Conservation (phyloP, 2,888 invertebrate species). For the Eubasilissa splendida region DNA sequence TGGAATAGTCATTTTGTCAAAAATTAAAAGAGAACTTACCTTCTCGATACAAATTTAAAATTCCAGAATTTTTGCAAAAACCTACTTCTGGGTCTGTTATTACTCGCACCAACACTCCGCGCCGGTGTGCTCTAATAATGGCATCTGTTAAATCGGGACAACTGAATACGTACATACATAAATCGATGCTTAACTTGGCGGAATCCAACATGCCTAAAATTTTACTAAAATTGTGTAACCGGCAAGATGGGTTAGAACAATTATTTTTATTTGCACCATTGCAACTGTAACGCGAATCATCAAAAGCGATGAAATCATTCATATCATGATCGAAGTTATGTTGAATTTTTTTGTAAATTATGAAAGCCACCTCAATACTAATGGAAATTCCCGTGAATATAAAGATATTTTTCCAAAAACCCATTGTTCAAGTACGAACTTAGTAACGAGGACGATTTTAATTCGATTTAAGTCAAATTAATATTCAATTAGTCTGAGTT, state of each 20-base stretch:
- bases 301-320: slow-evolving; percentile 14
- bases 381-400: background rate
- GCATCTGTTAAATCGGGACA: background rate
- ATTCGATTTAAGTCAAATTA: too few species aligned
- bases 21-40: slow-evolving; percentile 16
- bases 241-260: slow-evolving; percentile 5
- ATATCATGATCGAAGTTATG: background rate
- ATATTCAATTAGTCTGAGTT: too few species aligned
- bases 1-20: background rate
- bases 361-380: background rate
- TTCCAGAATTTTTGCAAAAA: background rate
- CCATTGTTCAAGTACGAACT: background rate
- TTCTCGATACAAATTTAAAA: slow-evolving; percentile 10
- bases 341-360: background rate
- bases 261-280: background rate
- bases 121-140: background rate
- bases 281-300: background rate
- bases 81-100: background rate
- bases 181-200: slow-evolving; percentile 16
- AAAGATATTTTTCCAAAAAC: background rate
- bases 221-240: slow-evolving; percentile 9
- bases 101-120: slow-evolving; percentile 9
- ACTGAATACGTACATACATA: slow-evolving; percentile 2
- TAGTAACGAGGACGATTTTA: too few species aligned
- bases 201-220: background rate